These are phyloP conservation scores for Tetranychus piercei DNA, from an alignment of 2,888 invertebrate species.

Conservation along the genomic window DNA sequence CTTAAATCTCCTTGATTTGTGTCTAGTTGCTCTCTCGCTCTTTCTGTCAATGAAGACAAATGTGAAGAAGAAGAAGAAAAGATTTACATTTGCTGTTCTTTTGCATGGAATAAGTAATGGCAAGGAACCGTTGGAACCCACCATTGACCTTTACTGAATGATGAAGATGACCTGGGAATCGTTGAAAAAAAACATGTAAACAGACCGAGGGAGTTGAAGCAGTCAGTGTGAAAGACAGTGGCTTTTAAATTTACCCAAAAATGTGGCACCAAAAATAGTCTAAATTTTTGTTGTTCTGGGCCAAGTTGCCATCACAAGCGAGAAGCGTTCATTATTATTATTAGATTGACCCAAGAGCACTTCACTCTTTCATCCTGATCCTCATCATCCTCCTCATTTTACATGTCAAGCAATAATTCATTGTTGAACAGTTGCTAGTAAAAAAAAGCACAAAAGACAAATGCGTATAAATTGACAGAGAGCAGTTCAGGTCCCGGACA, in stretches of 20 bases:
- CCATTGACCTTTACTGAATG: neutral
- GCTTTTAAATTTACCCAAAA: neutral
- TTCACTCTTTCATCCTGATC: neutral
- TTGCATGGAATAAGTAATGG: neutral
- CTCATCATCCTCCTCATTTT: neutral
- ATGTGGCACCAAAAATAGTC: neutral
- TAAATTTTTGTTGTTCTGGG: neutral
- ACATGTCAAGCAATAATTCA: neutral
- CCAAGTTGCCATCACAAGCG: no score
- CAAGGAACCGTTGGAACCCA: conserved; percentile 1
- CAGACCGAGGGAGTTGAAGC: neutral
- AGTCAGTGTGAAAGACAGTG: neutral
- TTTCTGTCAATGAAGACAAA: neutral
- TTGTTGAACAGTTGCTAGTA: neutral
- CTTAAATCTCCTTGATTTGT: neutral
- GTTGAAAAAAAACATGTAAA: neutral
- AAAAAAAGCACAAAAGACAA: neutral
- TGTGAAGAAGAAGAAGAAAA: neutral
- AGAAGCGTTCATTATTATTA: neutral
- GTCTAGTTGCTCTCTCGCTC: neutral
- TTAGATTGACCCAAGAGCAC: neutral
- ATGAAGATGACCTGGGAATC: neutral
- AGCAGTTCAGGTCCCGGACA: neutral
- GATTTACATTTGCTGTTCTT: neutral
- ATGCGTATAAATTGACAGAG: neutral